Evolutionary conservation across 2,113 vertebrate species (phyloP).

Genomic region (Orthonyx spaldingii): DNA sequence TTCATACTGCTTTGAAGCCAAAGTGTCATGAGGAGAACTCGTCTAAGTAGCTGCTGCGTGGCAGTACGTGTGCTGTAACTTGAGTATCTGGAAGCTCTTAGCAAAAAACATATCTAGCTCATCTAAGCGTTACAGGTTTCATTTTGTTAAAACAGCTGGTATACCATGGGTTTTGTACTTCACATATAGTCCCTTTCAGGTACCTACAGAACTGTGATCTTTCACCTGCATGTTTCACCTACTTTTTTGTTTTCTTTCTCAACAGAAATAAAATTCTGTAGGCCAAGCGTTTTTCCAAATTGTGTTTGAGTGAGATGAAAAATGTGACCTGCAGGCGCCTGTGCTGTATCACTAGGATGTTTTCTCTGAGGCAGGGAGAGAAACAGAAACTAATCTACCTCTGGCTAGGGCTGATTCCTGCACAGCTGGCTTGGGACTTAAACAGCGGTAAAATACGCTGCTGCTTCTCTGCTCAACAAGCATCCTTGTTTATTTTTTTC

Average conservation of each 20-base stretch:
- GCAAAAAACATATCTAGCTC: neutral
- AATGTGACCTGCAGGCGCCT: neutral
- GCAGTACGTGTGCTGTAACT: fast-evolving
- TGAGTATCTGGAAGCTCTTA: neutral
- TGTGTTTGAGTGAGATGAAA: neutral
- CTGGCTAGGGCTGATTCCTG: neutral
- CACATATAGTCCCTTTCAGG: neutral
- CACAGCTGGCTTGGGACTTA: neutral
- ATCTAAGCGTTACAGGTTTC: fast-evolving
- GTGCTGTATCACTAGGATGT: neutral
- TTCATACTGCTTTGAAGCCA: neutral
- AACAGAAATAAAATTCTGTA: neutral
- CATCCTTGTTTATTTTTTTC: neutral
- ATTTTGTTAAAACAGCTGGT: neutral
- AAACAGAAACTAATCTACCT: neutral
- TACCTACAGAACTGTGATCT: fast-evolving
- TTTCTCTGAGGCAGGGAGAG: neutral
- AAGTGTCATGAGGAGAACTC: neutral
- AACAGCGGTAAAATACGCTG: fast-evolving
- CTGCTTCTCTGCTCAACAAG: neutral
- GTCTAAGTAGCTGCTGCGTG: neutral
- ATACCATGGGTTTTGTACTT: neutral
- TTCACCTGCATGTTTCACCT: neutral
- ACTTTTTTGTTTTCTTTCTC: neutral
- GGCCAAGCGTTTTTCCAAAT: neutral